Base-by-base conservation (phyloP, 2,888 invertebrate species). In the Pollenia griseotomentosa region DNA sequence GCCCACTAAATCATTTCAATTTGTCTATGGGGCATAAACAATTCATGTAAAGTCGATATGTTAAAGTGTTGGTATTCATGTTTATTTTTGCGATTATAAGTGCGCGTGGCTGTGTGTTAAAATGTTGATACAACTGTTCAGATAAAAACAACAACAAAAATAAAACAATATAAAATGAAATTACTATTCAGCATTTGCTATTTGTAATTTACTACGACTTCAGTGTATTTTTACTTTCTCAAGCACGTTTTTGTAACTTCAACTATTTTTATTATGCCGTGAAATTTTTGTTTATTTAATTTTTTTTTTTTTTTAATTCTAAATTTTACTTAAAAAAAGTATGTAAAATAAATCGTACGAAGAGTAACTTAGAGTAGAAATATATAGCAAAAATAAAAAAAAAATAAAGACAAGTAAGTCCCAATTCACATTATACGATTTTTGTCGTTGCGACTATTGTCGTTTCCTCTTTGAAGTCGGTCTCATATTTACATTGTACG, bases 91-190 rank as follows among this genome's bases (percentile, higher is more conserved):
- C 16, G 44, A 55, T 57, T 59, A 46, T 0, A 14, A 44, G n/a
- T 1, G 73, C 51, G 44, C 6, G 40, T 19, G 10, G 12, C 2
- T 65, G 33, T n/a, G 51, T 77, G 44, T 7, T 16, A 16, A 80
- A 23, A 53, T 48, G 70, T 80, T 80, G 70, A 71, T 80, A 70
- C 70, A 71, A 71, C 44, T 71, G 79, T 44, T 6, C 59, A 80
- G 70, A 63, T 42, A 80, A 80, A 19, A 19, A 19, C 1, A 19
- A 19, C 1, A 19, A 19, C 2, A 33, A 33, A 33, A 33, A 48
- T 12, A 71, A 80, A 80, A 71, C 59, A 71, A 80, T 53, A 80
- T 71, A 42, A 79, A 61, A 61, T 70, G 53, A 70, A 70, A 61
- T 70, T 68, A 61, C 59, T 51, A 79, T 79, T 70, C 59, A 51